Base-by-base conservation (phyloP, 2,113 vertebrate species). In the Psammodynastes pulverulentus region DNA sequence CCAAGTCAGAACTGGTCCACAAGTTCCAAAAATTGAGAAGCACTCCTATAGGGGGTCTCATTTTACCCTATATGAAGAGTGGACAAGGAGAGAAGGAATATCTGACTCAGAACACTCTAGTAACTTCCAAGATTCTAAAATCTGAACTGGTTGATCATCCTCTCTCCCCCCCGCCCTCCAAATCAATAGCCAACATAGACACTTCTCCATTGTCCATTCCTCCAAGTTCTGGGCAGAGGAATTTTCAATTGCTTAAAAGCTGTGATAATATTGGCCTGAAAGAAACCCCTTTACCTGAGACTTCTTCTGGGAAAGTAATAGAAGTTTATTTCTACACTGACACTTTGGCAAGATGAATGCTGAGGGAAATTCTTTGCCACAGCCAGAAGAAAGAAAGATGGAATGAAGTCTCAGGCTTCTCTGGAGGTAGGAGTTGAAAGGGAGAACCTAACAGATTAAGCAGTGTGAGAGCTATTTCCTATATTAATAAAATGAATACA, bases 151-250 rank as follows among this genome's bases (percentile, higher is more conserved):
- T 34, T 15, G 4, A n/a, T 67, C 29, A 72, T 72, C 2, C 13
- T 72, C n/a, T 17, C 0, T 10, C 1, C 0, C 58, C 58, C 9
- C 3, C 26, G n/a, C n/a, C 26, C 56, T 26, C 26, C 0, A n/a
- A 72, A 34, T n/a, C 62, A 17, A 34, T n/a, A 34, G 62, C 62
- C 13, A 72, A 72, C n/a, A 6, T 72, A 13, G 62, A 72, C n/a
- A 72, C 62, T 34, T 6, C n/a, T 5, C 62, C 62, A 62, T 72
- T 1, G 1, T n/a, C 29, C 29, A 67, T 72, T 72, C 13, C 62
- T 34, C 13, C 13, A 72, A 34, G 0, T n/a, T n/a, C 13, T 34
- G 5, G 5, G n/a, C 13, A 72, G 7, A 72, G 13, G 62, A 15
- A 34, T 72, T 34, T n/a, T 72, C n/a, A 34, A 34, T 72, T 72